These are phyloP conservation scores for Colletes latitarsis DNA, from an alignment of 1,140 invertebrate species.

Conservation along the genomic window DNA sequence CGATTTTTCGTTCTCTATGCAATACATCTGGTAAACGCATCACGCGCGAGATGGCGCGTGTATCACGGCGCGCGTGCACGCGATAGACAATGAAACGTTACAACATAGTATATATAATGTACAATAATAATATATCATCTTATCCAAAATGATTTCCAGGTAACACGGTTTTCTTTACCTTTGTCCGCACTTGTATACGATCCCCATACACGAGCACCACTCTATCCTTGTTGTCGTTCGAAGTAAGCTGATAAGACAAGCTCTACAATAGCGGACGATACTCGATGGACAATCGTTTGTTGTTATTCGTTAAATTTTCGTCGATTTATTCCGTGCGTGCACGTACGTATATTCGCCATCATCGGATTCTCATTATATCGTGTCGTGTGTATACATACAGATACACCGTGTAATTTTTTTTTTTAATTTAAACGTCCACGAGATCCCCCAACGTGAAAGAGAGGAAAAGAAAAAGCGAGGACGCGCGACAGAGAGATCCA, in stretches of 20 bases:
- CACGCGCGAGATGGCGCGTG: background rate
- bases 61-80: background rate
- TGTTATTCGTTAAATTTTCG: background rate
- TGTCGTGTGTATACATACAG: background rate
- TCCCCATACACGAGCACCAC: conserved; percentile 83
- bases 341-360: conserved; percentile 4
- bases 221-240: conserved; percentile 81
- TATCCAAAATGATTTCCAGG: conserved; percentile 48
- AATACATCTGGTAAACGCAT: background rate
- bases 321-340: conserved; percentile 20
- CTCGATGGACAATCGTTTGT: conserved; percentile 27
- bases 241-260: conserved; percentile 79
- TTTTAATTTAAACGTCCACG: conserved; percentile 29
- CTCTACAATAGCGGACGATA: conserved; percentile 68
- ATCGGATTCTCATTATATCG: conserved; percentile 24
- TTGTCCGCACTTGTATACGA: conserved; percentile 82
- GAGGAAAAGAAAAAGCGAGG: conserved; percentile 32
- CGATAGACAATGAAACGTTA: conserved; percentile 27
- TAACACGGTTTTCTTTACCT: conserved; percentile 79
- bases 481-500: conserved; percentile 22
- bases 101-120: conserved; percentile 40
- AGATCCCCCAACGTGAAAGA: conserved; percentile 27
- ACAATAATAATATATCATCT: conserved; percentile 44
- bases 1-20: background rate
- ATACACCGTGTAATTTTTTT: conserved; percentile 3